A percentile compares a stretch with the other conserved stretches of the same genome.
Evolutionary conservation across 2,888 invertebrate species (phyloP).

Genomic region (Ashinkailepas kermadecensis): DNA sequence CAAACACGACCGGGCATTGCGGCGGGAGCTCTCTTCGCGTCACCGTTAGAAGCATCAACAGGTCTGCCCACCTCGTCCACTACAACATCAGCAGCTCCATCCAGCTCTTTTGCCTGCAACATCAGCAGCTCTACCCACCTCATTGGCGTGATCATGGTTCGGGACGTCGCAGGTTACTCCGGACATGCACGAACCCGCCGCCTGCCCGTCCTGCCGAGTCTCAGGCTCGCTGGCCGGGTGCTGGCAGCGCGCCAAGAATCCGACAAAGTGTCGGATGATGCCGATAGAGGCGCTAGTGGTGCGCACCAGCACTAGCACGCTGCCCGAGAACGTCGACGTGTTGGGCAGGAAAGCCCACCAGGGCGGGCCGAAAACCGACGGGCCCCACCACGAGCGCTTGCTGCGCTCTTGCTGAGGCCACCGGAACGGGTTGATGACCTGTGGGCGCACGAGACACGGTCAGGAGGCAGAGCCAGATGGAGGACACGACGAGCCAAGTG

Average conservation of each 20-base stretch:
- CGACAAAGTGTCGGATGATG: conserved; percentile 2
- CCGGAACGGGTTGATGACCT: not conserved
- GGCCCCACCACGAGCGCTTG: conserved; percentile 3
- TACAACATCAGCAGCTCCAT: too few relatives aligned
- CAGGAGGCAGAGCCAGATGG: too few relatives aligned
- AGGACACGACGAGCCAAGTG: too few relatives aligned
- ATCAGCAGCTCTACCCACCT: not conserved
- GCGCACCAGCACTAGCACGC: conserved; percentile 9
- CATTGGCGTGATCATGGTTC: not conserved
- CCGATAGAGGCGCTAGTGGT: conserved; percentile 10
- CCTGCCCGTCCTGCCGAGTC: not conserved
- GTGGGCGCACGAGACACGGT: too few relatives aligned
- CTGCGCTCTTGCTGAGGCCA: conserved; percentile 10
- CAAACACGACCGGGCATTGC: too few relatives aligned
- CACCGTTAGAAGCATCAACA: too few relatives aligned
- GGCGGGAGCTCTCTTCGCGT: too few relatives aligned
- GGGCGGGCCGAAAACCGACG: conserved; percentile 13
- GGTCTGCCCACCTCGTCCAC: too few relatives aligned
- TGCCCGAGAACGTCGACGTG: not conserved
- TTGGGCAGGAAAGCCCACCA: conserved; percentile 13
- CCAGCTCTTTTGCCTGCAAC: too few relatives aligned
- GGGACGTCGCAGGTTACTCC: not conserved
- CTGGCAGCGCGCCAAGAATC: not conserved
- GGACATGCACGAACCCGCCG: too few relatives aligned
- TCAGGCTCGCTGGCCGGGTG: not conserved